phyloP scores from a whole-genome alignment of 2,797 vertebrate species.

The Notolepis coatsorum region DNA sequence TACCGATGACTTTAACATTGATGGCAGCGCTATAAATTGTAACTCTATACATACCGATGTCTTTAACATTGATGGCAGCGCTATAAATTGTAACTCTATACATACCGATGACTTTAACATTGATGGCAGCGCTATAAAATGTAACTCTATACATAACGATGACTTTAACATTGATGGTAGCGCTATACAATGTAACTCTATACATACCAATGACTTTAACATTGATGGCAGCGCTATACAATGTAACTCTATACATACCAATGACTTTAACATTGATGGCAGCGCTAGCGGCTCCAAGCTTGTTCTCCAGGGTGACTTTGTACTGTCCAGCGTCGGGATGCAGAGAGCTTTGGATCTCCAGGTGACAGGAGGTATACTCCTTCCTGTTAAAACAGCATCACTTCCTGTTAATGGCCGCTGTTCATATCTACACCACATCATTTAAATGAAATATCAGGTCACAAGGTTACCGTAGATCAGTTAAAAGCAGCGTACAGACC shows the following conservation, averaged over 20 bases:
- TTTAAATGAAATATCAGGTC: too few species aligned
- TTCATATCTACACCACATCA: too few species aligned
- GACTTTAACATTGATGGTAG: constrained; percentile 95
- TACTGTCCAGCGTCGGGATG: constrained; percentile 94
- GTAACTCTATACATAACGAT: too few species aligned
- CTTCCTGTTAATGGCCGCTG: neutral
- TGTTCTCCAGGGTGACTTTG: constrained; percentile 95
- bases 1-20: too few species aligned
- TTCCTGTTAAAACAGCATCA: constrained; percentile 62
- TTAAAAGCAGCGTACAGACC: constrained; percentile 55
- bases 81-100: too few species aligned
- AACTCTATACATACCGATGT: too few species aligned
- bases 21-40: constrained; percentile 93
- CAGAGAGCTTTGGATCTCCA: constrained; percentile 89
- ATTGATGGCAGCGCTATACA: too few species aligned
- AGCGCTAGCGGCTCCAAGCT: constrained; percentile 90
- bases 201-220: too few species aligned
- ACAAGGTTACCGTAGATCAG: too few species aligned
- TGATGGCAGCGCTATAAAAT: constrained; percentile 93
- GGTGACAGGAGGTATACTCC: constrained; percentile 88
- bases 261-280: constrained; percentile 98
- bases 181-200: too few species aligned
- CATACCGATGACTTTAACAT: too few species aligned
- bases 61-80: constrained; percentile 94
- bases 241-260: too few species aligned